These are phyloP conservation scores for Mirza zaza DNA, from an alignment of 2,113 vertebrate species.

Conservation along the genomic window DNA sequence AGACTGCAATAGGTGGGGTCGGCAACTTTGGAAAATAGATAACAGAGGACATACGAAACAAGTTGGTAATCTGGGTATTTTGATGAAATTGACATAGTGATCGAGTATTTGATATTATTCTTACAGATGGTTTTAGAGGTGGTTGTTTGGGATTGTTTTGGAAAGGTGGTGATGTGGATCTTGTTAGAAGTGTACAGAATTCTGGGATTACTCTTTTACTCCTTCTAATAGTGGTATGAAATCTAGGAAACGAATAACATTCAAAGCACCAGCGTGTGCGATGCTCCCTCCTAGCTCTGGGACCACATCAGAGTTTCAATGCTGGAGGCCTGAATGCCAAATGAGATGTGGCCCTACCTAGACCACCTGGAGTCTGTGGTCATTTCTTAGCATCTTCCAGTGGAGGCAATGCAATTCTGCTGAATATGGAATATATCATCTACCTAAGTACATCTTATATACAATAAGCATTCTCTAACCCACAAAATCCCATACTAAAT, in stretches of 20 bases:
- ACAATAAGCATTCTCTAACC: neutral
- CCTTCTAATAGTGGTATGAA: neutral
- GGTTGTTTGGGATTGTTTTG: neutral
- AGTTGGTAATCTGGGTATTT: neutral
- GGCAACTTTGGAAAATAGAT: neutral
- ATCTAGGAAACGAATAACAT: neutral
- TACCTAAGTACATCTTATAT: neutral
- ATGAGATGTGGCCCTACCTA: neutral
- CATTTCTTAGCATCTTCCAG: neutral
- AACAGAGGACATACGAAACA: neutral
- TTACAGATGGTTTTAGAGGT: neutral
- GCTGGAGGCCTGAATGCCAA: neutral
- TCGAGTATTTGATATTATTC: neutral
- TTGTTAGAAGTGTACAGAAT: neutral
- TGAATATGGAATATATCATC: neutral
- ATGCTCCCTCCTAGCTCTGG: neutral
- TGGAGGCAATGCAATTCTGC: neutral
- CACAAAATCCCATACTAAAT: neutral
- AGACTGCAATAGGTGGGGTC: neutral
- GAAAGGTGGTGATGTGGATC: accelerated
- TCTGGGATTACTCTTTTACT: neutral
- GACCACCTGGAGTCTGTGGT: neutral
- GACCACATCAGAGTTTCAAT: neutral
- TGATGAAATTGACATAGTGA: neutral
- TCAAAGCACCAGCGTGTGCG: neutral